Evolutionary conservation across 2,113 vertebrate species (phyloP).

Genomic region (Cygnus buccinator): DNA sequence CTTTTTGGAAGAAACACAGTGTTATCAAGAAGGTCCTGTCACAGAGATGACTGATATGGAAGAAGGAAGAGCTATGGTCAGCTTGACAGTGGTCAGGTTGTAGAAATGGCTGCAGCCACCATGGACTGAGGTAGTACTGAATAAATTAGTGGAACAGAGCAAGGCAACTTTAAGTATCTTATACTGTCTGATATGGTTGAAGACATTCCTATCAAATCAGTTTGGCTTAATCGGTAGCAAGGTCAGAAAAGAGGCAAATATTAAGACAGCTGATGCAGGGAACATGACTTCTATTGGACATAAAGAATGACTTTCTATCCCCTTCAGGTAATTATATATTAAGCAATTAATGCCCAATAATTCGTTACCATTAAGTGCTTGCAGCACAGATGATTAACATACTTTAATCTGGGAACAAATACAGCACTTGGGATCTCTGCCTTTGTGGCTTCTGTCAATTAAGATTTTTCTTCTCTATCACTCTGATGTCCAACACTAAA

Average conservation of each 20-base stretch:
- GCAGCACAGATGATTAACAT: not conserved
- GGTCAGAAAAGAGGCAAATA: not conserved
- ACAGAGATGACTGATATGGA: not conserved
- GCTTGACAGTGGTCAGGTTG: not conserved
- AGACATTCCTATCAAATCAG: not conserved
- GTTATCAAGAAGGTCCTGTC: not conserved
- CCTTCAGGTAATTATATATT: not conserved
- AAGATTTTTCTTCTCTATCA: not conserved
- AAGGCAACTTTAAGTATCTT: not conserved
- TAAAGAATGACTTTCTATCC: not conserved
- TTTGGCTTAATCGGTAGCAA: not conserved
- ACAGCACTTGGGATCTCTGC: not conserved
- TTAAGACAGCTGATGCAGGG: not conserved
- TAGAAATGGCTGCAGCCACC: not conserved
- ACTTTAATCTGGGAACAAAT: not conserved
- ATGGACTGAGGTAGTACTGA: not conserved
- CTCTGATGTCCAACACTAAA: not conserved
- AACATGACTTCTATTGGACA: not conserved
- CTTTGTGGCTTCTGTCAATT: not conserved
- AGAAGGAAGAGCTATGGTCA: not conserved
- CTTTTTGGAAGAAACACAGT: not conserved
- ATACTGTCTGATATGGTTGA: not conserved
- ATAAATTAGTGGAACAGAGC: not conserved
- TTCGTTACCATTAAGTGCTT: not conserved
- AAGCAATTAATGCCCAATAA: not conserved